phyloP scores from a whole-genome alignment of 2,888 invertebrate species.

The Andrena haemorrhoa region DNA sequence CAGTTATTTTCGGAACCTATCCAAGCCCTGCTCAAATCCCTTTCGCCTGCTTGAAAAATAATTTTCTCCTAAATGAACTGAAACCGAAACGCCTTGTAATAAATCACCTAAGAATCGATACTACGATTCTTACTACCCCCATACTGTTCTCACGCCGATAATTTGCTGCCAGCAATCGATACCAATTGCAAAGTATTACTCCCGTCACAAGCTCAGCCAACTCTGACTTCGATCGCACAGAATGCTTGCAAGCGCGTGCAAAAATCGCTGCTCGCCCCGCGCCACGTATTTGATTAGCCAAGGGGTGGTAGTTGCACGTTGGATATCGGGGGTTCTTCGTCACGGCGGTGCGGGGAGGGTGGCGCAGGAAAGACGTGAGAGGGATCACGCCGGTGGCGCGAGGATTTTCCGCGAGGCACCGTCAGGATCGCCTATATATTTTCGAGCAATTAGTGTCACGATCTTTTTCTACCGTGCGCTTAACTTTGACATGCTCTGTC shows the following conservation, averaged over 20 bases:
- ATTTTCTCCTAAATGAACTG: no score
- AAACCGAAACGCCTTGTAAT: no score
- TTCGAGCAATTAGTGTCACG: conserved; percentile 76
- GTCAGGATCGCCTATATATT: conserved; percentile 66
- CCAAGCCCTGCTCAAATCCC: no score
- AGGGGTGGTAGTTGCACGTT: background rate
- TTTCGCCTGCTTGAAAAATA: no score
- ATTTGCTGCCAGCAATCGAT: no score
- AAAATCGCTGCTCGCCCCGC: conserved; percentile 7
- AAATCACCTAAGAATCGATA: no score
- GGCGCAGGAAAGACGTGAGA: conserved; percentile 27
- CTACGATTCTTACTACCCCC: no score
- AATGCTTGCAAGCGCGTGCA: background rate
- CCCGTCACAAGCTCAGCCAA: no score
- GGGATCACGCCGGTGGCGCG: conserved; percentile 34
- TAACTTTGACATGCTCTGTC: conserved; percentile 75
- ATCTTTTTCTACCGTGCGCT: conserved; percentile 73
- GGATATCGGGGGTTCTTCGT: conserved; percentile 30
- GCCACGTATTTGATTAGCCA: conserved; percentile 15
- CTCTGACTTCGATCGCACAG: no score
- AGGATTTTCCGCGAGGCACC: conserved; percentile 62
- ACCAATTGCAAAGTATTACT: no score
- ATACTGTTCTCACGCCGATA: no score
- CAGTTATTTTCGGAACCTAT: no score
- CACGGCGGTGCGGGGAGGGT: background rate